Base-by-base conservation (phyloP, 2,888 invertebrate species). In the Biston stratarius region DNA sequence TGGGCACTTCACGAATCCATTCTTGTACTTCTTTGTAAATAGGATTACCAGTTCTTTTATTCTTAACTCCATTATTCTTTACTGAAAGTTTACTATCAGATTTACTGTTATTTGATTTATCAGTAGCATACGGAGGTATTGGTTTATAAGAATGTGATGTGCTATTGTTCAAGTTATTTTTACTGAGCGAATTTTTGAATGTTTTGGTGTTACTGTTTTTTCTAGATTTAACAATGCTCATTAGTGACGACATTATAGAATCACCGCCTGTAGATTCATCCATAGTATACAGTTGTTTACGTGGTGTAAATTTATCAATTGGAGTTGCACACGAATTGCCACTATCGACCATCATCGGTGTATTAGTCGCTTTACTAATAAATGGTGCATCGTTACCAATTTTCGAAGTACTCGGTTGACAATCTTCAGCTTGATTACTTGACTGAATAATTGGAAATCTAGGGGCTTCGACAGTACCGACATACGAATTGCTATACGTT, bases 1-100 rank as follows among this genome's bases (percentile, higher is more conserved):
- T 69, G 0, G 85, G 88, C 57, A 90, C 70, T 10, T 79, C 76
- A 57, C 79, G 70, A 0, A 84, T 67, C 84, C 87, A 89, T 44
- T 79, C 73, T 8, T 69, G 59, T 7, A 87, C 74, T 70, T 75
- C 74, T 45, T 64, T 69, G 55, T 77, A 73, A 24, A 88, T 64
- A 48, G 72, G 63, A 12, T 83, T 75, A 44, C 73, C 70, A 14
- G 70, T 75, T 48, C 36, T 73, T n/a, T 9, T 63, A 5, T 40
- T 51, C 61, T 52, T 64, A 8, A 55, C 55, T 52, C 48, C 51
- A 10, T 64, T 62, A 66, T 53, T 59, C 36, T 47, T 70, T 36
- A 60, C 51, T 33, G 55, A 44, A 5, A 60, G 57, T 11, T 34
- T 45, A 44, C 53, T 44, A 42, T 64, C 61, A 44, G 69, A 64